phyloP scores from a whole-genome alignment of 2,113 vertebrate species.

The Pogona vitticeps region DNA sequence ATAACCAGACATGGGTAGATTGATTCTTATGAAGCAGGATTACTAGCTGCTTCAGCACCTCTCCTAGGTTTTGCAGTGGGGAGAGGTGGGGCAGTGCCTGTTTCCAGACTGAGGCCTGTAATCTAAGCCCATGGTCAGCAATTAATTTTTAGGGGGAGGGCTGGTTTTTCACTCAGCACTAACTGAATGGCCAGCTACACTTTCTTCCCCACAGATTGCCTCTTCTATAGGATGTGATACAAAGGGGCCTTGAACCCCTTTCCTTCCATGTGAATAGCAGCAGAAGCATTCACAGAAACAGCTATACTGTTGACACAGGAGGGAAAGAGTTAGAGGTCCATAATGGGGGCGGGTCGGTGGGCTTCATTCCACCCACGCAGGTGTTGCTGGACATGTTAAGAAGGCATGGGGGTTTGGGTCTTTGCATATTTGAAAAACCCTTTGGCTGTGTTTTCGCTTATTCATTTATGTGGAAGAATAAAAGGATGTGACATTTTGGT shows the following conservation, averaged over 20 bases:
- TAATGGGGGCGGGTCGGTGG: too few relatives aligned
- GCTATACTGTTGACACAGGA: neutral
- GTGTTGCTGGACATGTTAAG: neutral
- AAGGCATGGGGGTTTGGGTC: neutral
- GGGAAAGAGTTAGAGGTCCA: neutral
- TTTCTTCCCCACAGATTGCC: neutral
- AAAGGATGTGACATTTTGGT: neutral
- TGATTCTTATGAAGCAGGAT: constrained; percentile 58
- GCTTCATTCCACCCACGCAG: neutral
- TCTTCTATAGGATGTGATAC: neutral
- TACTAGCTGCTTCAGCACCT: constrained; percentile 47
- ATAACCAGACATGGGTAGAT: constrained; percentile 66
- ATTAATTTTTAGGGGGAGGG: neutral
- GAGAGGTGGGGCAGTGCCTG: neutral
- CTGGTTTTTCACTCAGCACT: neutral
- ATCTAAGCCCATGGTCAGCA: neutral
- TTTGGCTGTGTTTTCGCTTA: neutral
- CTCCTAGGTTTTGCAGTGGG: constrained; percentile 55
- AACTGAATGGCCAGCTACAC: neutral
- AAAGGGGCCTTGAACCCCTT: neutral
- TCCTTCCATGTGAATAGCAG: neutral
- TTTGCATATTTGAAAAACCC: neutral
- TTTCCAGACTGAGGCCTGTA: neutral
- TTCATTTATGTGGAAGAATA: neutral
- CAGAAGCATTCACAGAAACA: neutral